Conservation (phyloP, 1,140 invertebrate genomes). For the Drosophila ambigua region DNA sequence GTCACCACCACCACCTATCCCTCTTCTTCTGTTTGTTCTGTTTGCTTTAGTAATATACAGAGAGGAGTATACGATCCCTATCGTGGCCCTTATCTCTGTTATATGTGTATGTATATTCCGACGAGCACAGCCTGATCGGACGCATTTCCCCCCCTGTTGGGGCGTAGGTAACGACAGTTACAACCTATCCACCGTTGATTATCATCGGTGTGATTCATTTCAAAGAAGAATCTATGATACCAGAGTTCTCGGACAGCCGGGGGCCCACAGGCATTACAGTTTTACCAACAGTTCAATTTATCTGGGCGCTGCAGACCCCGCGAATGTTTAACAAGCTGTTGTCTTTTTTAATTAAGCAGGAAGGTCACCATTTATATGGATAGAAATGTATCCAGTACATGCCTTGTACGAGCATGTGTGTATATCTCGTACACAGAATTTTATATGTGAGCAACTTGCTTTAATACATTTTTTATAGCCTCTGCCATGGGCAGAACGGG, state of each 20-base stretch:
- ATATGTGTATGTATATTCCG: constrained; percentile 46
- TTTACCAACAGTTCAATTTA: constrained; percentile 32
- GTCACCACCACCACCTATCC: constrained; percentile 15
- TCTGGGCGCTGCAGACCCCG: constrained; percentile 29
- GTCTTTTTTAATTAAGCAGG: constrained; percentile 78
- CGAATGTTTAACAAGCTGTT: constrained; percentile 77
- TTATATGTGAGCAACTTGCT: constrained; percentile 51
- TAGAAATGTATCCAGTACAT: constrained; percentile 9
- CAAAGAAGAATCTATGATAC: constrained; percentile 46
- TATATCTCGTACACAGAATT: constrained; percentile 30
- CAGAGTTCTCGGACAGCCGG: constrained; percentile 37
- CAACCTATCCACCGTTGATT: constrained; percentile 36
- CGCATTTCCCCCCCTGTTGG: constrained; percentile 38
- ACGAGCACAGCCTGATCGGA: constrained; percentile 50
- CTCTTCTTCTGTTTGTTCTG: constrained; percentile 25
- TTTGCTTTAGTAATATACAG: constrained; percentile 61
- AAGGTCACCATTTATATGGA: constrained; percentile 71
- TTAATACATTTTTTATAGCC: constrained; percentile 67
- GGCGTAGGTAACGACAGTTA: constrained; percentile 16
- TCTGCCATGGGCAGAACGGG: constrained; percentile 11
- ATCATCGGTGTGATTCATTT: constrained; percentile 73
- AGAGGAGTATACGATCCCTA: constrained; percentile 22
- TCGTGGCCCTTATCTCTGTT: constrained; percentile 57
- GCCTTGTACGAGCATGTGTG: too few species aligned
- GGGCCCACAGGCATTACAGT: constrained; percentile 8